Evolutionary conservation across 1,140 invertebrate genomes (phyloP).

Genomic region (Gryllus bimaculatus): DNA sequence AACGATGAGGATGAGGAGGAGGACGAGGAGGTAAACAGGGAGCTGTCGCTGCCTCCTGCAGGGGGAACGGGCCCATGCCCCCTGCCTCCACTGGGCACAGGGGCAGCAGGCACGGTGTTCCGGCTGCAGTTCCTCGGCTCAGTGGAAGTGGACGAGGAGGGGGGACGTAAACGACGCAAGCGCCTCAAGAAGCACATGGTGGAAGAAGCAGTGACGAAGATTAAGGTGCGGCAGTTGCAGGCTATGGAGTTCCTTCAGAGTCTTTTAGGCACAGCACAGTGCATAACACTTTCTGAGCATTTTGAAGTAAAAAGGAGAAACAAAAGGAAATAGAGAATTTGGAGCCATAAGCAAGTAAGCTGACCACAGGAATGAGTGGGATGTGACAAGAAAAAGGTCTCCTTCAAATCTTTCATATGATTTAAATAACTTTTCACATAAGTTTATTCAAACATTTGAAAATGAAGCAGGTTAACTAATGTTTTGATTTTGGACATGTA

Average conservation of each 20-base stretch:
- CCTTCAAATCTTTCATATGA: too few relatives aligned
- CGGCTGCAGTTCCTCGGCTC: constrained; percentile 72
- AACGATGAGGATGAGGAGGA: constrained; percentile 25
- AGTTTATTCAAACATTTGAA: too few relatives aligned
- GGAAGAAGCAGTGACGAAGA: constrained; percentile 91
- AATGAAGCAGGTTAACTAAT: too few relatives aligned
- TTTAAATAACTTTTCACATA: too few relatives aligned
- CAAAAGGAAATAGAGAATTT: too few relatives aligned
- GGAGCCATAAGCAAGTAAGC: too few relatives aligned
- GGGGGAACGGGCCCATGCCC: neutral
- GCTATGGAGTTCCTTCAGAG: neutral
- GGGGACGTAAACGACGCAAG: constrained; percentile 53
- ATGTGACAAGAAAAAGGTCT: too few relatives aligned
- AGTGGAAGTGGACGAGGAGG: constrained; percentile 73
- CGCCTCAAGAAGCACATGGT: constrained; percentile 84
- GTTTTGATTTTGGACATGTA: too few relatives aligned
- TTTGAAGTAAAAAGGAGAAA: too few relatives aligned
- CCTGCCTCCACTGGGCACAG: constrained; percentile 33
- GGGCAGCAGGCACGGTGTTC: constrained; percentile 60
- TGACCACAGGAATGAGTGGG: too few relatives aligned
- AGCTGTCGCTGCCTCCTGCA: neutral
- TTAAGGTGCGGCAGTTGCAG: constrained; percentile 63
- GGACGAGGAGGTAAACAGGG: constrained; percentile 24
- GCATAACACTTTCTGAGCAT: neutral
- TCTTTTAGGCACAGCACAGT: neutral